Percentiles rank a stretch among this genome's conserved stretches.
Conservation (phyloP, 2,888 invertebrate genomes). For the Neoaliturus tenellus region DNA sequence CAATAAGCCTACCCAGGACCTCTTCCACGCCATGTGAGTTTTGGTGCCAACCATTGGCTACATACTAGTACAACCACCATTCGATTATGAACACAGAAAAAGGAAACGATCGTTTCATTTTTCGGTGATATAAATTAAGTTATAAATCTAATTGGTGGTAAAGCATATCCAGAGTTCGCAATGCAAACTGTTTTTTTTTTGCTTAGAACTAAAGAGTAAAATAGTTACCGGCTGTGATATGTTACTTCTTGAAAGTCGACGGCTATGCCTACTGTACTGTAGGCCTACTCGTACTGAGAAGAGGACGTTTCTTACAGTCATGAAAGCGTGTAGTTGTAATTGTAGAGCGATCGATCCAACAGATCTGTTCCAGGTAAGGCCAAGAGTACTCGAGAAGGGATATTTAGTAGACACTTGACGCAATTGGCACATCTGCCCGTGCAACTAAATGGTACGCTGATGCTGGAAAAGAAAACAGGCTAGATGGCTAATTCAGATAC, state of each 20-base stretch:
- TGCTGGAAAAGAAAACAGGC: background rate
- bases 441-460: constrained; percentile 24
- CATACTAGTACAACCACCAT: no score
- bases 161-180: no score
- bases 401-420: constrained; percentile 39
- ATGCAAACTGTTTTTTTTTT: no score
- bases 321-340: constrained; percentile 31
- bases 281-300: background rate
- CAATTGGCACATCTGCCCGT: constrained; percentile 21
- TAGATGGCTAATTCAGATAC: constrained; percentile 5
- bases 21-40: no score
- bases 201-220: no score
- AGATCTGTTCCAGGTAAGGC: constrained; percentile 19
- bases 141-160: no score
- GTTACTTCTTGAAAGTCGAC: background rate
- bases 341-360: constrained; percentile 28
- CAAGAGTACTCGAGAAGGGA: background rate
- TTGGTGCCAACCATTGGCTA: no score
- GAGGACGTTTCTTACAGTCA: background rate
- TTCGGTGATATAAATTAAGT: no score
- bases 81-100: no score
- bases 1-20: no score
- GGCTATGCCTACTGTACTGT: background rate
- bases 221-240: background rate
- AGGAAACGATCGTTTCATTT: no score